These are phyloP conservation scores for Cremastinae sp. DNA, from an alignment of 2,888 invertebrate genomes.

Conservation along the genomic window DNA sequence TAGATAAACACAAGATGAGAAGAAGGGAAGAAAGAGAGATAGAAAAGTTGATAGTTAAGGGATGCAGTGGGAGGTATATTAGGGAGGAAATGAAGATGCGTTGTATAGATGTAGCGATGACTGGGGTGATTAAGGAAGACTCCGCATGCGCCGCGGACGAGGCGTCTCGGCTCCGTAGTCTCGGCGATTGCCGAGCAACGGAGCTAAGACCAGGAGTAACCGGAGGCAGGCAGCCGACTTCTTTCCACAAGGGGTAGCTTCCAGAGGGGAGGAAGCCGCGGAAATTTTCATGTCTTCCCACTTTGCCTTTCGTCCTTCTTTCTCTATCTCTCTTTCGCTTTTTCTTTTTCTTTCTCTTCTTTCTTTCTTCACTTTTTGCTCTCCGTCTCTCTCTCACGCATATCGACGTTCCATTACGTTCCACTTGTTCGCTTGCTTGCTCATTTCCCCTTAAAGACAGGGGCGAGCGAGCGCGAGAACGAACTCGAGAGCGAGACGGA, in stretches of 20 bases:
- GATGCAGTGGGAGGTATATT: too few relatives aligned
- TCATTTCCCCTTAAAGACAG: slow-evolving; percentile 61
- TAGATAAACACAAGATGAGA: too few relatives aligned
- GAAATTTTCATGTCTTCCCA: slow-evolving; percentile 46
- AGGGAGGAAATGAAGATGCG: slow-evolving; percentile 65
- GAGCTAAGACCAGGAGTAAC: slow-evolving; percentile 74
- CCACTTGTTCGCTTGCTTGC: slow-evolving; percentile 49
- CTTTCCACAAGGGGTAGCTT: slow-evolving; percentile 63
- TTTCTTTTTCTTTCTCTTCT: slow-evolving; percentile 32
- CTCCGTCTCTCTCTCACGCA: slow-evolving; percentile 22
- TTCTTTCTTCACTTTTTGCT: too few relatives aligned
- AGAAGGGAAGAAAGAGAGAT: too few relatives aligned
- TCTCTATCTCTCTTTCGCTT: slow-evolving; percentile 45
- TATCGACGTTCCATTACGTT: slow-evolving; percentile 8
- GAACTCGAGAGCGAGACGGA: slow-evolving; percentile 68
- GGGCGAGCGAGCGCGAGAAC: too few relatives aligned
- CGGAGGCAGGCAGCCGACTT: slow-evolving; percentile 69
- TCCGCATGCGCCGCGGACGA: slow-evolving; percentile 75
- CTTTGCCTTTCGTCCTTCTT: slow-evolving; percentile 37
- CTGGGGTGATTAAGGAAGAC: slow-evolving; percentile 72
- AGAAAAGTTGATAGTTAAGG: slow-evolving; percentile 22
- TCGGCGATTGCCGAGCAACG: slow-evolving; percentile 60
- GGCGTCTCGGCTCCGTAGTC: slow-evolving; percentile 65
- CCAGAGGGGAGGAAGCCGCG: slow-evolving; percentile 43
- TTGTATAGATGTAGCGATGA: slow-evolving; percentile 58